These are phyloP conservation scores for Hydraecia micacea DNA, from an alignment of 2,888 invertebrate genomes.

Conservation along the genomic window DNA sequence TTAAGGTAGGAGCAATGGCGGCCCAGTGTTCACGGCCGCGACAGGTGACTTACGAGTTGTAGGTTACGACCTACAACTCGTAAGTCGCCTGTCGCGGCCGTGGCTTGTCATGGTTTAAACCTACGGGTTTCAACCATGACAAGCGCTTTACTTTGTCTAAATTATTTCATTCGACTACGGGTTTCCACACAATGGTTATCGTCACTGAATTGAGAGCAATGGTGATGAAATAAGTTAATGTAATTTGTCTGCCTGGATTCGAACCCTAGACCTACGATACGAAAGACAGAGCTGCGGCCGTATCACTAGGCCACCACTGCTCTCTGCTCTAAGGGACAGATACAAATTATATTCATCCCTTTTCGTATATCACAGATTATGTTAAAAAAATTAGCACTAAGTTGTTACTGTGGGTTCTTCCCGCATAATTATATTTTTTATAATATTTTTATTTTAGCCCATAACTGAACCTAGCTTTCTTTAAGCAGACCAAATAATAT, in stretches of 20 bases:
- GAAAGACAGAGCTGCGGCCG: too few species aligned
- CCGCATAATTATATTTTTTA: background rate
- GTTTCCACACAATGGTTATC: background rate
- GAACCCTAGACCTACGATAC: background rate
- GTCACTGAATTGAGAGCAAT: background rate
- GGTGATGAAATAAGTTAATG: background rate
- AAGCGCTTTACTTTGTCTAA: background rate
- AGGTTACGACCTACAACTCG: too few species aligned
- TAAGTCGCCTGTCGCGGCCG: too few species aligned
- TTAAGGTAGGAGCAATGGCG: background rate
- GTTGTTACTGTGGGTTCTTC: too few species aligned
- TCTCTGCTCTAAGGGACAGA: background rate
- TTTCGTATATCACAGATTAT: background rate
- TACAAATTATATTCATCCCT: background rate
- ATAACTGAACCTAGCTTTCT: too few species aligned
- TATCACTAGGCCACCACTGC: too few species aligned
- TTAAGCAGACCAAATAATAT: background rate
- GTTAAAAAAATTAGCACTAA: background rate
- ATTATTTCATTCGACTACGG: background rate
- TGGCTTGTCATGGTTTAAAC: too few species aligned
- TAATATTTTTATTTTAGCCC: background rate
- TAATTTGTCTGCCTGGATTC: background rate
- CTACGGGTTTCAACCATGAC: too few species aligned
- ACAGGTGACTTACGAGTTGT: background rate
- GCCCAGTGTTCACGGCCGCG: background rate